Evolutionary conservation across 2,113 vertebrate species (phyloP), one percentile per base, ranked within the genome.

Genomic region (Nothobranchius kuhntae): DNA sequence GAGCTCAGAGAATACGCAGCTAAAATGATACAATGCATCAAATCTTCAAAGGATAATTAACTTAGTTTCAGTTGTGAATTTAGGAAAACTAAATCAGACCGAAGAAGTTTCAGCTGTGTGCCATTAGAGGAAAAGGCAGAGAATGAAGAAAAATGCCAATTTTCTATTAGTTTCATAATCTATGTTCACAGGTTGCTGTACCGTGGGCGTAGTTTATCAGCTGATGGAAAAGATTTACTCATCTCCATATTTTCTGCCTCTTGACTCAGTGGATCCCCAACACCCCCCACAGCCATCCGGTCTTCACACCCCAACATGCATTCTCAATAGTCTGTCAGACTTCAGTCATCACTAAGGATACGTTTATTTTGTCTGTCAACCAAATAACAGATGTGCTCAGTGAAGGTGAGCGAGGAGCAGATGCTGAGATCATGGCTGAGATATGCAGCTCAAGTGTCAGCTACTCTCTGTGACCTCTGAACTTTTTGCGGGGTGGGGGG

Each of bases 381-480:
- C n/a, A 60, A 66, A 61, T 15, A 21, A 63, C 61, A 40, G 47
- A 62, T 21, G 30, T 17, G 40, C 47, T 59, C 26, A 15, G 52
- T 26, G 2, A 45, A 50, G 61, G 14, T 52, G 21, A 56, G 60
- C n/a, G 11, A 38, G 15, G 35, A 30, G 30, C 30, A 30, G 30
- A 72, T 12, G 57, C 1, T 55, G 60, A 70, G 47, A 11, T 77
- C 52, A 71, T 51, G 42, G 13, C 35, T 17, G 66, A 70, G 65
- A 62, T 45, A 71, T 71, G 67, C 54, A 54, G 66, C 71, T 60
- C 17, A 0, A 3, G 45, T 62, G 51, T 71, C 17, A 35, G 13
- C 51, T 14, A 13, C 44, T 36, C 12, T 48, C 12, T 2, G 9
- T 55, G 66, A 85, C 74, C 79, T 83, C 36, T 75, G 38, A 69